A percentile compares a stretch with the other conserved stretches of the same genome.
phyloP scores from a whole-genome alignment of 2,113 vertebrate genomes.

The Heteronetta atricapilla region DNA sequence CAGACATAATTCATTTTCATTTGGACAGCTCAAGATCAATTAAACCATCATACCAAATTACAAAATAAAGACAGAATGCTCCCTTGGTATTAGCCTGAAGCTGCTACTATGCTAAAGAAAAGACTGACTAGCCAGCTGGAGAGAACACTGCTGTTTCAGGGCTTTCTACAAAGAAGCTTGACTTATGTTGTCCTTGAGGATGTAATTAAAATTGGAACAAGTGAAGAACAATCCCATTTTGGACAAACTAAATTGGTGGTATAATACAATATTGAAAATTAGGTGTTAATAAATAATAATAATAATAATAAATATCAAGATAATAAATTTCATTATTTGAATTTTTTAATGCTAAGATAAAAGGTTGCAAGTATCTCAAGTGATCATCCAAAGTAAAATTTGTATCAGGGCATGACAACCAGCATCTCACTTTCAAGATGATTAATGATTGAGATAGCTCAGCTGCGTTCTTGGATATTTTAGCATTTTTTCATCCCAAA shows the following conservation, averaged over 20 bases:
- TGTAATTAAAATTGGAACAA: not conserved
- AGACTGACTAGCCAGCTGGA: accelerated
- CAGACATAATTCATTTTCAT: not conserved
- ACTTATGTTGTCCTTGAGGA: not conserved
- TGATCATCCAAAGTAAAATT: not conserved
- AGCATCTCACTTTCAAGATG: not conserved
- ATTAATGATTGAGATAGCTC: not conserved
- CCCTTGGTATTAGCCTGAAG: not conserved
- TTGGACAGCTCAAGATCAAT: not conserved
- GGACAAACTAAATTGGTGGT: not conserved
- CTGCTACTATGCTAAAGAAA: not conserved
- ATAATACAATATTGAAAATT: not conserved
- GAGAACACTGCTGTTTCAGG: not conserved
- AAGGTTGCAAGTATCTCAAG: not conserved
- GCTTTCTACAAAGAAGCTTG: not conserved
- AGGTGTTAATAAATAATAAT: not conserved
- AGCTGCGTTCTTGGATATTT: not conserved
- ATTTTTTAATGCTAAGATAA: not conserved
- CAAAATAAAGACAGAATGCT: not conserved
- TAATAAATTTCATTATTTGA: not conserved
- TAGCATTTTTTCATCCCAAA: not conserved
- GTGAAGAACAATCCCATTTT: not conserved
- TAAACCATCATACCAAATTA: not conserved
- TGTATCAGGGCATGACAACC: accelerated
- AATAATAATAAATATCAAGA: no score